Evolutionary conservation across 2,113 vertebrate species (phyloP).

Genomic region (Pteruthius melanotis): DNA sequence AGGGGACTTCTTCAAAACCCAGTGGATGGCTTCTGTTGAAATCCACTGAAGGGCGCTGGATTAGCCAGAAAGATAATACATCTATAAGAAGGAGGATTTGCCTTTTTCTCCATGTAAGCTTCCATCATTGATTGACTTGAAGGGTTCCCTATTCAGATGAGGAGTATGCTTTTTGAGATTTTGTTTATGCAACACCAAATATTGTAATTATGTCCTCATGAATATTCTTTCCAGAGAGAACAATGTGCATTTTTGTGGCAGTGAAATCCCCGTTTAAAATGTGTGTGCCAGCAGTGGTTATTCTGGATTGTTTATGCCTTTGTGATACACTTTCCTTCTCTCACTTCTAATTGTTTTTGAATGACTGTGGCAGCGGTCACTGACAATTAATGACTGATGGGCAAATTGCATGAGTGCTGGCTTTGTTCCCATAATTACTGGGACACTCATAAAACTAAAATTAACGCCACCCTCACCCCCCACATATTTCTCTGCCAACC

Average conservation of each 20-base stretch:
- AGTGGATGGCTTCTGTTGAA: background rate
- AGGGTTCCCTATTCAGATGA: background rate
- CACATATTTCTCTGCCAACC: background rate
- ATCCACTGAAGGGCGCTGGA: background rate
- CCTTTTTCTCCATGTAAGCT: background rate
- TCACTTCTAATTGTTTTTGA: background rate
- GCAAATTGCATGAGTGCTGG: background rate
- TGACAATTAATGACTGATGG: background rate
- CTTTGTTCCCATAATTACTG: background rate
- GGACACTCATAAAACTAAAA: background rate
- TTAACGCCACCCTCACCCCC: background rate
- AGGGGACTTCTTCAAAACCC: background rate
- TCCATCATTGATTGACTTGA: background rate
- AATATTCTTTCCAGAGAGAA: conserved; percentile 3
- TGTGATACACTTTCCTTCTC: background rate
- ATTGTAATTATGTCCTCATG: conserved; percentile 9
- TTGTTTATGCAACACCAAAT: conserved; percentile 34
- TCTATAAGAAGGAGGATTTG: background rate
- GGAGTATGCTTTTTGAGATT: background rate
- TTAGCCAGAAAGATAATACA: background rate
- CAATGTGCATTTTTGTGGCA: background rate
- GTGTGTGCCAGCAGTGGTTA: background rate
- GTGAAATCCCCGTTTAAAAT: background rate
- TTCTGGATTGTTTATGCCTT: background rate
- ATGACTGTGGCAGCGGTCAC: background rate